Base-by-base conservation (phyloP, 2,113 vertebrate species). In the Dendropsophus ebraccatus region DNA sequence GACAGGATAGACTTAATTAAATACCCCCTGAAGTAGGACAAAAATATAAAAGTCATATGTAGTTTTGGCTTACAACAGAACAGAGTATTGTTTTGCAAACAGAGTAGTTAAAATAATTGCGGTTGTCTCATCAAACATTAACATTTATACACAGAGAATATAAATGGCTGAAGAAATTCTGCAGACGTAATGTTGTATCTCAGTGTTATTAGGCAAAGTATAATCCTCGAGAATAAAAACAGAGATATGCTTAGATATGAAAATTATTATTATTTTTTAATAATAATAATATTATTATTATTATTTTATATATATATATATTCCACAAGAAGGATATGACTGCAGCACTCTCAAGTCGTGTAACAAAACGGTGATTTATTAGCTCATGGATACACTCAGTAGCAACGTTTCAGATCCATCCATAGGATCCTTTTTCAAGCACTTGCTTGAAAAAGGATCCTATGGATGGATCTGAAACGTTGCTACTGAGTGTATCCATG, bases 1-100 rank as follows among this genome's bases (percentile, higher is more conserved):
- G 92, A 95, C 93, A 95, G 94, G 90, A 87, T 90, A 88, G 92
- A 91, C 93, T 94, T 95, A 93, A 95, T 95, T 95, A 95, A 95
- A 95, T 91, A 90, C 87, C 92, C 92, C 92, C 92, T 81, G 90
- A 93, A 90, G 91, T 87, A 92, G 91, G 93, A 93, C 93, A 91
- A 86, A 90, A 89, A 92, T 84, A 84, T 84, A 84, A 84, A 84
- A 93, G 90, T 94, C 92, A 91, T 81, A 87, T 91, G 88, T 93
- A 92, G 94, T 94, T 92, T 84, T 76, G 32, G 52, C 50, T 84
- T 10, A 0, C 30, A 35, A 86, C 32, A 45, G 78, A 91, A 73
- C 17, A 76, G 84, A 58, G 56, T 17, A 50, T 84, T 84, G 83
- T 76, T 84, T 76, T 32, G 52, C 81, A 83, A 83, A 83, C 72